These are phyloP conservation scores for Synanthedon andrenaeformis DNA, from an alignment of 2,888 invertebrate genomes.

Conservation along the genomic window DNA sequence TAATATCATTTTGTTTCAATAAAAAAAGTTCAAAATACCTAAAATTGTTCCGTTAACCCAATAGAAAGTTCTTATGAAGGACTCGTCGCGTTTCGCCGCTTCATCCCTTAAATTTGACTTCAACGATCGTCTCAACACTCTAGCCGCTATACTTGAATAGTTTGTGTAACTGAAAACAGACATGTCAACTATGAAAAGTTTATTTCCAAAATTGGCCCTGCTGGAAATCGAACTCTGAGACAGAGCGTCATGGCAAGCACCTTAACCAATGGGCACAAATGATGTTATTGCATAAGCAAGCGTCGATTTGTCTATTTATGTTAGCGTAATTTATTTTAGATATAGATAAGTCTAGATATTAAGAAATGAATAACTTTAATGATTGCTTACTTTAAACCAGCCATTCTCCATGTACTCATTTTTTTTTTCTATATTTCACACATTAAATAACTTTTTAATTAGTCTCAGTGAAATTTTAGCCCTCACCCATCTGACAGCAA, in stretches of 20 bases:
- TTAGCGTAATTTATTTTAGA: no score
- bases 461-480: no score
- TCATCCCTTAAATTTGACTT: constrained; percentile 79
- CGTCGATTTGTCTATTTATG: no score
- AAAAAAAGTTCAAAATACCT: not conserved
- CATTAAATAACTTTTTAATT: no score
- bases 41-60: constrained; percentile 81
- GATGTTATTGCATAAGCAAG: no score
- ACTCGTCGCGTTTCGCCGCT: constrained; percentile 80
- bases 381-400: constrained; percentile 75
- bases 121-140: constrained; percentile 80
- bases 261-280: no score
- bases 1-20: not conserved
- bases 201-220: no score
- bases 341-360: no score
- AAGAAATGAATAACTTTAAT: no score
- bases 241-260: no score
- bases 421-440: constrained; percentile 13
- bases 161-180: constrained; percentile 82
- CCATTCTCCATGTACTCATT: constrained; percentile 82
- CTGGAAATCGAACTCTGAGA: no score
- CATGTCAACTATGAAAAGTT: not conserved
- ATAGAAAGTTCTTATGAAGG: constrained; percentile 79
- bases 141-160: constrained; percentile 92
- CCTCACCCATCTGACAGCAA: no score